Conservation (phyloP, 1,140 invertebrate genomes). For the Lucilia cuprina region DNA sequence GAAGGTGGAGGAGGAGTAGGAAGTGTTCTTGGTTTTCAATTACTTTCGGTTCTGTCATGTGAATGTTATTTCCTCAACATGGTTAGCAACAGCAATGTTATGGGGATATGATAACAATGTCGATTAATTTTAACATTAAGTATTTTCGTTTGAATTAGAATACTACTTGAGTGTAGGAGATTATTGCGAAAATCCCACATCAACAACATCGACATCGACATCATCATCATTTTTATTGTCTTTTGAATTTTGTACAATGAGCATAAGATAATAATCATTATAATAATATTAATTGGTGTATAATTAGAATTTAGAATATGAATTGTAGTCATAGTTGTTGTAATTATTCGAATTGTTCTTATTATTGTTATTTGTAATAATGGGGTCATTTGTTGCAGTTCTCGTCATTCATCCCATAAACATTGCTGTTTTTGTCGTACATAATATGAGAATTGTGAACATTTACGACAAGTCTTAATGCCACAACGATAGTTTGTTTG, state of each 20-base stretch:
- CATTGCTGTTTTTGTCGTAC: constrained; percentile 84
- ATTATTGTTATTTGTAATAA: not conserved
- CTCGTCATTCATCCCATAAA: constrained; percentile 84
- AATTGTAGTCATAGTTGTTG: not conserved
- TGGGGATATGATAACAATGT: too few relatives aligned
- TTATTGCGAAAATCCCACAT: too few relatives aligned
- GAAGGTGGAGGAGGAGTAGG: too few relatives aligned
- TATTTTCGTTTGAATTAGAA: too few relatives aligned
- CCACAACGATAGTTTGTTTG: constrained; percentile 84
- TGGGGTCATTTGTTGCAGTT: constrained; percentile 37
- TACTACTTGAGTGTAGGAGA: too few relatives aligned
- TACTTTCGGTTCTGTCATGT: too few relatives aligned
- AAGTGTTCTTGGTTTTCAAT: too few relatives aligned
- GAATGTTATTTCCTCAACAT: too few relatives aligned
- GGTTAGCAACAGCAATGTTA: too few relatives aligned
- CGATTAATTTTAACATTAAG: too few relatives aligned
- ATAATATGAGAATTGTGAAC: constrained; percentile 85
- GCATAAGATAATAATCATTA: not conserved
- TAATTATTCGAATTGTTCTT: not conserved
- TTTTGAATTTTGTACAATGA: constrained; percentile 7
- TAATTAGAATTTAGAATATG: not conserved
- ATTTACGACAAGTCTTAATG: constrained; percentile 93
- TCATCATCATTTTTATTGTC: not conserved
- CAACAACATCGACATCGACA: not conserved
- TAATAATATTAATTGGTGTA: not conserved